phyloP scores from a whole-genome alignment of 2,797 vertebrate genomes.

The Gambelia wislizenii region DNA sequence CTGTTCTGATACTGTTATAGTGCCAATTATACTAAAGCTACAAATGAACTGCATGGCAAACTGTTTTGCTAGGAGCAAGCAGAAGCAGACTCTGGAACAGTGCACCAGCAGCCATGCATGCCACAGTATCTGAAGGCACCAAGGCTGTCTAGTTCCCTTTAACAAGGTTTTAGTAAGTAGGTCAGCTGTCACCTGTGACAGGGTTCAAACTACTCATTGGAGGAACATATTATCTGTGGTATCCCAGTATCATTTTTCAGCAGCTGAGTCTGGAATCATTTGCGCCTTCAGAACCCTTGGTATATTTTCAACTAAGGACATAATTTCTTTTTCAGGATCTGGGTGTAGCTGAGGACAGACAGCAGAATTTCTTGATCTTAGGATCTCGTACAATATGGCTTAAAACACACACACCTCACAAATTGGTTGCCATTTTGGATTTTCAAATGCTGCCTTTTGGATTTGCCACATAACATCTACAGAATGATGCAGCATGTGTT shows the following conservation, averaged over 20 bases:
- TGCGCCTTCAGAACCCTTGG: slow-evolving; percentile 54
- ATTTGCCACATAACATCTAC: neutral
- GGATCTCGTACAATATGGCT: neutral
- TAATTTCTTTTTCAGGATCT: neutral
- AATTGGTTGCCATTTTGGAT: neutral
- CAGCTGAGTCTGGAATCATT: slow-evolving; percentile 73
- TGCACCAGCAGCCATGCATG: neutral
- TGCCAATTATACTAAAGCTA: slow-evolving; percentile 62
- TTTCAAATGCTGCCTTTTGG: neutral
- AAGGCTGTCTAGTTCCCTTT: slow-evolving; percentile 24
- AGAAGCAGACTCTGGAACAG: neutral
- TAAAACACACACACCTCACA: neutral
- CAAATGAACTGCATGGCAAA: slow-evolving; percentile 44
- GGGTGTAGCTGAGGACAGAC: slow-evolving; percentile 29
- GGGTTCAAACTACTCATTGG: slow-evolving; percentile 59
- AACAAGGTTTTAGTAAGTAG: slow-evolving; percentile 62
- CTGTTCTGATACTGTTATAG: slow-evolving; percentile 44
- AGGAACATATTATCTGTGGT: slow-evolving; percentile 43
- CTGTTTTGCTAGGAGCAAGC: neutral
- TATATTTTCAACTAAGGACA: slow-evolving; percentile 51
- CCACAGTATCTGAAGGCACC: neutral
- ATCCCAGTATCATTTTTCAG: slow-evolving; percentile 72
- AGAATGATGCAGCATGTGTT: neutral
- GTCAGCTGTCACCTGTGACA: slow-evolving; percentile 72
- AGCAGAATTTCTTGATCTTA: neutral